These are phyloP conservation scores for Porites cylindrica DNA, from an alignment of 92 coral and sea anemone species.

Conservation along the genomic window DNA sequence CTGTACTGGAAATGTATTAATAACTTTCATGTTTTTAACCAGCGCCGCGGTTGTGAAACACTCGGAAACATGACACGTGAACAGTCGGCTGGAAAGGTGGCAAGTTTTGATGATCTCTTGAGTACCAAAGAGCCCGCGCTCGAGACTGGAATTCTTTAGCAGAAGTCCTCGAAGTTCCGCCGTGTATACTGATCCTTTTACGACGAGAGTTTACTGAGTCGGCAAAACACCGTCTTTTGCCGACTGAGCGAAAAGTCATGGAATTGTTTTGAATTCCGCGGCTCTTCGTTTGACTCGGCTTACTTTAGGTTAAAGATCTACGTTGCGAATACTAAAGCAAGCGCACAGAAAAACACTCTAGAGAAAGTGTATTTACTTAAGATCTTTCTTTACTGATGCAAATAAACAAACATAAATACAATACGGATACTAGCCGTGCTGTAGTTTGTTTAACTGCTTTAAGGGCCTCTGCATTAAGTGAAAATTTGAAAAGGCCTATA, in stretches of 20 bases:
- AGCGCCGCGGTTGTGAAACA: not conserved
- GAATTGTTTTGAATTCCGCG: not conserved
- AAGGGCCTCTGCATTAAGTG: slow-evolving; percentile 17
- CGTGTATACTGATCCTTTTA: slow-evolving; percentile 12
- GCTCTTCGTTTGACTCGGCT: not conserved
- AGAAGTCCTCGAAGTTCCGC: slow-evolving; percentile 17
- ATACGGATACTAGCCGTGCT: not conserved
- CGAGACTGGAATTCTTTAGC: slow-evolving; percentile 35
- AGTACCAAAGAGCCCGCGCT: slow-evolving; percentile 25
- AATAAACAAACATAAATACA: slow-evolving; percentile 22
- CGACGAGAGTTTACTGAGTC: not conserved
- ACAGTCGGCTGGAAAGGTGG: not conserved
- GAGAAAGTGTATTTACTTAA: slow-evolving; percentile 1
- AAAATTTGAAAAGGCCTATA: slow-evolving; percentile 7
- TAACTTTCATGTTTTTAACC: no score
- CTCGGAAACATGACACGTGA: not conserved
- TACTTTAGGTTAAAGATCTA: not conserved
- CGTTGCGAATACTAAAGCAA: not conserved
- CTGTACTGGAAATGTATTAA: no score
- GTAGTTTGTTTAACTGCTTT: not conserved
- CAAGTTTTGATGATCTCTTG: slow-evolving; percentile 37
- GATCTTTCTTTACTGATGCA: not conserved
- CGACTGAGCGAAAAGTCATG: slow-evolving; percentile 9
- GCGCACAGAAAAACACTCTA: slow-evolving; percentile 3
- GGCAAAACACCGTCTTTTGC: slow-evolving; percentile 7